A percentile compares a stretch with the other conserved stretches of the same genome.
Evolutionary conservation across 2,888 invertebrate genomes (phyloP).

Genomic region (Trissoscelio sp.): DNA sequence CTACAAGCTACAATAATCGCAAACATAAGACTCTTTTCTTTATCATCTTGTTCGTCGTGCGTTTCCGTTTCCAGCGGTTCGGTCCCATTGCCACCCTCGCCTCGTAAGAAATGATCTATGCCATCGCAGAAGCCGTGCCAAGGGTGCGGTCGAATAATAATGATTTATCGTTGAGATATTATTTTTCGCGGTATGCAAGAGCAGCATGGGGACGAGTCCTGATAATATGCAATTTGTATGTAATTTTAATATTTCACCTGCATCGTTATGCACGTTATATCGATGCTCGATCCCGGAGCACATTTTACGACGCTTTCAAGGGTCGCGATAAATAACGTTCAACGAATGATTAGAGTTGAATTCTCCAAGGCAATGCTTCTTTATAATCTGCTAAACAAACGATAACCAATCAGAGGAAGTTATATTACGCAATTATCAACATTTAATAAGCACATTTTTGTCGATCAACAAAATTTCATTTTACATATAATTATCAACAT

Average conservation of each 20-base stretch:
- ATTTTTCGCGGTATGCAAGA: slow-evolving; percentile 65
- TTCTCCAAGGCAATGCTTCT: neutral
- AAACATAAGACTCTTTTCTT: slow-evolving; percentile 27
- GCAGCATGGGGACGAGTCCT: slow-evolving; percentile 45
- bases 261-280: slow-evolving; percentile 33
- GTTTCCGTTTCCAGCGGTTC: slow-evolving; percentile 18
- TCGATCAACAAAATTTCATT: too few species aligned
- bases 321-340: slow-evolving; percentile 17
- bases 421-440: too few species aligned
- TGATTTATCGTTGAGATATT: slow-evolving; percentile 74
- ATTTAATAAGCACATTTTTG: too few species aligned
- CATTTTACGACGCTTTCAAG: slow-evolving; percentile 1
- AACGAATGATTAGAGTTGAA: slow-evolving; percentile 10
- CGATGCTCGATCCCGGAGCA: slow-evolving; percentile 3
- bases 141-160: slow-evolving; percentile 76
- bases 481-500: too few species aligned
- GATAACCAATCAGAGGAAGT: neutral
- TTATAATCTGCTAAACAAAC: neutral
- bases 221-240: slow-evolving; percentile 67
- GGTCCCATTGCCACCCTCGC: slow-evolving; percentile 42
- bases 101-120: slow-evolving; percentile 71
- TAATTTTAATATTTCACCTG: slow-evolving; percentile 63
- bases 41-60: slow-evolving; percentile 25
- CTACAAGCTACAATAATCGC: slow-evolving; percentile 38
- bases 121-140: slow-evolving; percentile 67